Base-by-base conservation (phyloP, 2,888 invertebrate species). In the Morpho achilles region DNA sequence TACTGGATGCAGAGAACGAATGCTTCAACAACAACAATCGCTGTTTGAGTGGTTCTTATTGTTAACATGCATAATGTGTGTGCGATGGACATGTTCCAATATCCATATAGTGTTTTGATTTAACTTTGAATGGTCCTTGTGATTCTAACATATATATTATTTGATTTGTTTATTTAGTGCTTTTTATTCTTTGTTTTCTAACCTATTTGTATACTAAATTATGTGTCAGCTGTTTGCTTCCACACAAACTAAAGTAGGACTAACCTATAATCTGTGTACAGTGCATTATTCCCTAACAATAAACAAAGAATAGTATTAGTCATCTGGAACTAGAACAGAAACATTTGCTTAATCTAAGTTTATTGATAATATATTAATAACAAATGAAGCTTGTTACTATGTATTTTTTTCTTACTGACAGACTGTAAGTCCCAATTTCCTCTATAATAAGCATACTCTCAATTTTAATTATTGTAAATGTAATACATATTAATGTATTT, bases 121-220 rank as follows among this genome's bases (percentile, higher is more conserved):
- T 80, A 74, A 82, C 87, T 82, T 85, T 87, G 86, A 87, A 90
- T 90, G 89, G 90, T 90, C 90, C 90, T 90, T 88, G 90, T 90
- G 80, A 84, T 89, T 90, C 88, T 90, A 90, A 90, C 90, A 82
- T 72, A 66, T 68, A 68, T 69, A 66, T 70, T 74, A 66, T 69
- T 69, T 64, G 58, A 61, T 60, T 63, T 51, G 50, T 64, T 55
- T 69, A 70, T 59, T 65, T 66, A 71, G 70, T 72, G 67, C 59
- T 66, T 74, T 60, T 67, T 70, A 73, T 73, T 74, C 50, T 50
- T 56, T 65, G 70, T 73, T 74, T 79, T 74, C 59, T 61, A 61
- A 63, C 59, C 46, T 55, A 22, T 51, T 23, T 22, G 16, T 43
- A 7, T 45, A 44, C 56, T 62, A 48, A 55, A 32, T 42, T 44